Conservation (phyloP, 2,113 vertebrate species). For the Coryphaenoides rupestris region DNA sequence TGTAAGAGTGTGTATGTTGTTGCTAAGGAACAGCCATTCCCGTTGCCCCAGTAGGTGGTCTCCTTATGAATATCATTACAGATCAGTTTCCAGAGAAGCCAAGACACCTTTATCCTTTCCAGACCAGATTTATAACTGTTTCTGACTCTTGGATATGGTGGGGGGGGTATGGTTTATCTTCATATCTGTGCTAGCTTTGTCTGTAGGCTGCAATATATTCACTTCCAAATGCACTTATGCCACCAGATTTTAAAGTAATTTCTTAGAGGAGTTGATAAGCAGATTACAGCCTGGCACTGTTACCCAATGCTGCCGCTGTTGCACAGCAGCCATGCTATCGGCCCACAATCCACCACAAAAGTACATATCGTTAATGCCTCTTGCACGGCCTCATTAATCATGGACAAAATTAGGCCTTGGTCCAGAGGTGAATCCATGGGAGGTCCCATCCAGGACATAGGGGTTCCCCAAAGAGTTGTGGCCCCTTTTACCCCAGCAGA, state of each 20-base stretch:
- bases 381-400: slow-evolving; percentile 61
- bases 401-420: slow-evolving; percentile 58
- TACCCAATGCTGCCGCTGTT: neutral
- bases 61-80: slow-evolving; percentile 74
- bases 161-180: slow-evolving; percentile 9
- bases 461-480: slow-evolving; percentile 45
- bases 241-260: slow-evolving; percentile 16
- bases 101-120: slow-evolving; percentile 52
- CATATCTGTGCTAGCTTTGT: slow-evolving; percentile 23
- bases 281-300: neutral
- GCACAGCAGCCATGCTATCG: neutral
- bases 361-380: neutral
- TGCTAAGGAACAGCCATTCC: slow-evolving; percentile 71
- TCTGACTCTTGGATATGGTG: slow-evolving; percentile 25
- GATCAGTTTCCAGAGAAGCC: slow-evolving; percentile 51
- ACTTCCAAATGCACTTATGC: slow-evolving; percentile 22
- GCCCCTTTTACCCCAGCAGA: slow-evolving; percentile 45
- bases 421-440: slow-evolving; percentile 65
- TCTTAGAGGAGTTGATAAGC: slow-evolving; percentile 2
- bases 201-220: slow-evolving; percentile 19
- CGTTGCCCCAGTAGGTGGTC: slow-evolving; percentile 62
- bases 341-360: slow-evolving; percentile 4
- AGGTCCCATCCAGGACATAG: slow-evolving; percentile 45
- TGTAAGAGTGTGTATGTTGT: slow-evolving; percentile 66
- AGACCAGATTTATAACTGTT: slow-evolving; percentile 48